A percentile compares a stretch with the other conserved stretches of the same genome.
Evolutionary conservation across 2,888 invertebrate genomes (phyloP).

Genomic region (Gisinianus flammeolus): DNA sequence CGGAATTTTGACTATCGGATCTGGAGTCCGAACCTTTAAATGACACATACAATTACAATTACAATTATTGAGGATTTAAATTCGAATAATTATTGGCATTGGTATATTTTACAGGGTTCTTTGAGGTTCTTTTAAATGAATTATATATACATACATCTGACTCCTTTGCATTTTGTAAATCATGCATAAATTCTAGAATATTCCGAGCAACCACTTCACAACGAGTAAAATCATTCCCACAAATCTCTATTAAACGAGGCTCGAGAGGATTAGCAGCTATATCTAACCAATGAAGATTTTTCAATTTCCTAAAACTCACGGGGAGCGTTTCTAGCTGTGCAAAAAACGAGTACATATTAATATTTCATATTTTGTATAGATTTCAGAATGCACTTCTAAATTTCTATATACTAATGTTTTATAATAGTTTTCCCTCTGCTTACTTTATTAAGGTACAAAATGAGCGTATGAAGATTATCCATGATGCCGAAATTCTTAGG

Average conservation of each 20-base stretch:
- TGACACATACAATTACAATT: too few relatives aligned
- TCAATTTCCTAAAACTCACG: conserved; percentile 16
- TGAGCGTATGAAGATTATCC: conserved; percentile 27
- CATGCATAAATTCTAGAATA: conserved; percentile 16
- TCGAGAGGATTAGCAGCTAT: conserved; percentile 27
- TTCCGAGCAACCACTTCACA: conserved; percentile 20
- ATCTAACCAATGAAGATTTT: conserved; percentile 30
- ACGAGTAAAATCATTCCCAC: conserved; percentile 21
- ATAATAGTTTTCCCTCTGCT: neutral
- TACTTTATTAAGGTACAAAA: conserved; percentile 28
- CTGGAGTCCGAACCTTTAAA: neutral
- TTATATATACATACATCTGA: neutral
- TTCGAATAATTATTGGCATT: neutral
- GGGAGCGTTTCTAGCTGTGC: conserved; percentile 29
- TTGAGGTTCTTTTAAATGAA: too few relatives aligned
- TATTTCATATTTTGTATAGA: neutral
- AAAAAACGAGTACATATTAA: neutral
- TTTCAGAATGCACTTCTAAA: neutral
- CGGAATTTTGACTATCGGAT: conserved; percentile 4
- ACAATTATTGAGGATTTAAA: neutral
- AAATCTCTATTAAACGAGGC: conserved; percentile 3
- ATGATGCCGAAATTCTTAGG: conserved; percentile 27
- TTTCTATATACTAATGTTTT: neutral
- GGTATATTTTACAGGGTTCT: too few relatives aligned
- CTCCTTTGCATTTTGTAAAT: conserved; percentile 9